phyloP scores from a whole-genome alignment of 2,113 vertebrate species.

The Pteronura brasiliensis region DNA sequence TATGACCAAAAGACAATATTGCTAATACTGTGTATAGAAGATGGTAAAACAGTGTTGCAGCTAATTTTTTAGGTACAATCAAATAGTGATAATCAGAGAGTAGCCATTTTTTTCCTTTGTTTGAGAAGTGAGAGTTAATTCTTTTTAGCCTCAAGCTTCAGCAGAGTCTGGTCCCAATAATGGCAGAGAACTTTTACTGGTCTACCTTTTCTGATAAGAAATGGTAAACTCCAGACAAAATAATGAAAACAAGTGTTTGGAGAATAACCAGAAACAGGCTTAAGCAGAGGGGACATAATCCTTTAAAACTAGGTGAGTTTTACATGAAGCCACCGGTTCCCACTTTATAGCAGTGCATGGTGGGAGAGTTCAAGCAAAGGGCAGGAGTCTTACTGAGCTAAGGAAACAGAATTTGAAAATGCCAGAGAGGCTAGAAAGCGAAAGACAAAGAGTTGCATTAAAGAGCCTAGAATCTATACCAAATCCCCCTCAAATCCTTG shows the following conservation, averaged over 20 bases:
- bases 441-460: neutral
- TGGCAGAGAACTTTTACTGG: neutral
- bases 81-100: neutral
- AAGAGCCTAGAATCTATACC: neutral
- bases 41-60: neutral
- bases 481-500: neutral
- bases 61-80: neutral
- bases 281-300: neutral
- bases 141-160: neutral
- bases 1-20: neutral
- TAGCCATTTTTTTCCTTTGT: neutral
- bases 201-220: neutral
- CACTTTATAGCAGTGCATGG: accelerated
- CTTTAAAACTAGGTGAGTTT: neutral
- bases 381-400: neutral
- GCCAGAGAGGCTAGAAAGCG: neutral
- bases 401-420: neutral
- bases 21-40: neutral
- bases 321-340: neutral
- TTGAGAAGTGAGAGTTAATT: neutral
- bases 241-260: neutral
- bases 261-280: neutral
- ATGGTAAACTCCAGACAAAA: neutral
- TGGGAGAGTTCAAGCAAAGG: neutral
- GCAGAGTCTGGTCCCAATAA: neutral